Evolutionary conservation across 2,797 vertebrate species (phyloP), one percentile per base, ranked within the genome.

Genomic region (Labroides dimidiatus): DNA sequence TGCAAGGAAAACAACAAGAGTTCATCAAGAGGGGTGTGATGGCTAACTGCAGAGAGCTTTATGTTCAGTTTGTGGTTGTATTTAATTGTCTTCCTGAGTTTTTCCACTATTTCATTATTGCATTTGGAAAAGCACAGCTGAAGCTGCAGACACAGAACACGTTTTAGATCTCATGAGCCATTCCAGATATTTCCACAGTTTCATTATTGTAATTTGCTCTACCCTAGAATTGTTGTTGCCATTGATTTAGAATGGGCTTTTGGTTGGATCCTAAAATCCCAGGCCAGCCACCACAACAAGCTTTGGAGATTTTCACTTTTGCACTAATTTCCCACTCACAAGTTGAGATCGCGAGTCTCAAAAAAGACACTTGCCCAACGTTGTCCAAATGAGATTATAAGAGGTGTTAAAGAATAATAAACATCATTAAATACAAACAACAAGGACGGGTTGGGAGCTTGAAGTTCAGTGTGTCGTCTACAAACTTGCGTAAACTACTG

Each of bases 1-100:
- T 97, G 90, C 36, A 30, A 76, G 75, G 50, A 44, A 56, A 65
- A 64, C 0, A 50, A 10, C 5, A 21, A 11, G 30, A 27, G 73
- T 20, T 44, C 6, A 23, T 62, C 4, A 57, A 48, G 4, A 19
- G 27, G 21, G 4, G 23, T 10, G 6, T 27, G 1, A 41, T 10
- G 39, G 6, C 13, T 24, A 23, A 45, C 17, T 21, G 16, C 39
- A 19, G 7, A 33, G 30, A 33, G 8, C 30, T 4, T 6, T 5
- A 21, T 52, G 19, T 42, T 36, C 27, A 53, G 10, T 17, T 19
- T 5, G 17, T 24, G 24, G 6, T 19, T 23, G 44, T 19, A 16
- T 57, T 13, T 47, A 5, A 12, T 24, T 47, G 15, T 37, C 15
- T 20, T 10, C 11, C n/a, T 23, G 4, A 3, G 6, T 10, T 20